Evolutionary conservation across 2,888 invertebrate genomes (phyloP).

Genomic region (Fragum fragum): DNA sequence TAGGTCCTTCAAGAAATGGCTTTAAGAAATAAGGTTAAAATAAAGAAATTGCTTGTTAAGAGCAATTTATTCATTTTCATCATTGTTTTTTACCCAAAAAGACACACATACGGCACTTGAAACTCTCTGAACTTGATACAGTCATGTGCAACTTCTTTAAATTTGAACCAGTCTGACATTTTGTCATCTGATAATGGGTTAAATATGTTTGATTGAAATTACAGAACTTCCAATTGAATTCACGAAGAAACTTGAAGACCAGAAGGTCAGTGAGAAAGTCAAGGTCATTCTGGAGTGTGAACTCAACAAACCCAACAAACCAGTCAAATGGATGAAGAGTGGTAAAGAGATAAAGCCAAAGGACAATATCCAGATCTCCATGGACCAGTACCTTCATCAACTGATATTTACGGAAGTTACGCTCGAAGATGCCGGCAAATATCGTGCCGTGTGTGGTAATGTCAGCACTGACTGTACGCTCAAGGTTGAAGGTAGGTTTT

Average conservation of each 20-base stretch:
- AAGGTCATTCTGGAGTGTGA: constrained; percentile 88
- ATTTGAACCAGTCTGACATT: no score
- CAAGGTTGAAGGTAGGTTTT: constrained; percentile 80
- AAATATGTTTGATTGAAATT: not conserved
- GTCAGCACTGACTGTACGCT: constrained; percentile 80
- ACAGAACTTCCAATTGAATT: constrained; percentile 85
- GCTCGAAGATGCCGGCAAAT: constrained; percentile 82
- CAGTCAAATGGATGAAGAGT: constrained; percentile 92
- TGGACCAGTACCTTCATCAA: constrained; percentile 89
- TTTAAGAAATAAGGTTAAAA: no score
- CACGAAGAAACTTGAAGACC: constrained; percentile 73
- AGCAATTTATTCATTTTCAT: no score
- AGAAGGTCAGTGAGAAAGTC: constrained; percentile 72
- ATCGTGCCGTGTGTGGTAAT: constrained; percentile 77
- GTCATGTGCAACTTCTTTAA: no score
- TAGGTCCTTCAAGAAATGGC: no score
- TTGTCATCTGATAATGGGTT: no score
- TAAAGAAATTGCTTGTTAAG: no score
- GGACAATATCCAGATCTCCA: constrained; percentile 92
- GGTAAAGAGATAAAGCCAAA: constrained; percentile 94
- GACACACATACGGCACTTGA: no score
- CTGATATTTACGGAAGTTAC: constrained; percentile 79
- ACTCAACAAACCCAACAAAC: constrained; percentile 88
- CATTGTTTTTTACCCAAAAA: no score
- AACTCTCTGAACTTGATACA: no score